A percentile compares a stretch with the other conserved stretches of the same genome.
These are phyloP conservation scores for Phortica variegata DNA, from an alignment of 1,140 invertebrate genomes.

Conservation along the genomic window DNA sequence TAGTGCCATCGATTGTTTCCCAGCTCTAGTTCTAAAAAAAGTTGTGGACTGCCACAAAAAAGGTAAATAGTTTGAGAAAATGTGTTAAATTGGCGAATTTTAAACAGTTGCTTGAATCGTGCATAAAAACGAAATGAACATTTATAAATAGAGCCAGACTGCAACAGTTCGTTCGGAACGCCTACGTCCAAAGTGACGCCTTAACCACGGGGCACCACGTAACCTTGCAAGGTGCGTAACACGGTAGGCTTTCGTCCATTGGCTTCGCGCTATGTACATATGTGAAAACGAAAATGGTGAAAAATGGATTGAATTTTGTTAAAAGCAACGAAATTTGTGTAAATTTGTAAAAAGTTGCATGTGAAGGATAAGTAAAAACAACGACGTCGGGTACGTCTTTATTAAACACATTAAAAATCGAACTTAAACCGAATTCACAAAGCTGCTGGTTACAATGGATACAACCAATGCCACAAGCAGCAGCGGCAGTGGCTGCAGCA, in stretches of 20 bases:
- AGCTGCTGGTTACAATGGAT: slow-evolving; percentile 18
- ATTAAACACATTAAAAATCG: slow-evolving; percentile 8
- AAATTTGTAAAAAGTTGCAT: slow-evolving; percentile 7
- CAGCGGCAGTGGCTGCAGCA: slow-evolving; percentile 4
- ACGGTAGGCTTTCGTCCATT: slow-evolving; percentile 46
- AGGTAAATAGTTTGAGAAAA: background rate
- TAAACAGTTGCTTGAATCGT: slow-evolving; percentile 1
- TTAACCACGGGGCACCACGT: slow-evolving; percentile 40
- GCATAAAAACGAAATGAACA: background rate
- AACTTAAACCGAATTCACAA: too few relatives aligned
- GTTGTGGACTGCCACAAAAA: slow-evolving; percentile 1
- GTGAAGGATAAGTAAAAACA: slow-evolving; percentile 6
- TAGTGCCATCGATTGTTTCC: too few relatives aligned
- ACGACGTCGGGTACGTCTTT: slow-evolving; percentile 40
- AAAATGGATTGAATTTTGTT: too few relatives aligned
- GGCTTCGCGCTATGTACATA: slow-evolving; percentile 19
- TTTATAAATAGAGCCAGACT: slow-evolving; percentile 1
- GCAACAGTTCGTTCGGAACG: too few relatives aligned
- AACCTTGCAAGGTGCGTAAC: slow-evolving; percentile 55
- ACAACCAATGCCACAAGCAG: slow-evolving; percentile 15
- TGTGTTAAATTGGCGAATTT: slow-evolving; percentile 6
- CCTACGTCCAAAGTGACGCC: slow-evolving; percentile 9
- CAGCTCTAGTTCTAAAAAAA: too few relatives aligned
- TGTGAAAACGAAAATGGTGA: background rate
- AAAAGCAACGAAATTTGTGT: too few relatives aligned